These are phyloP conservation scores for Sisor rabdophorus DNA, from an alignment of 2,113 vertebrate species.

Conservation along the genomic window DNA sequence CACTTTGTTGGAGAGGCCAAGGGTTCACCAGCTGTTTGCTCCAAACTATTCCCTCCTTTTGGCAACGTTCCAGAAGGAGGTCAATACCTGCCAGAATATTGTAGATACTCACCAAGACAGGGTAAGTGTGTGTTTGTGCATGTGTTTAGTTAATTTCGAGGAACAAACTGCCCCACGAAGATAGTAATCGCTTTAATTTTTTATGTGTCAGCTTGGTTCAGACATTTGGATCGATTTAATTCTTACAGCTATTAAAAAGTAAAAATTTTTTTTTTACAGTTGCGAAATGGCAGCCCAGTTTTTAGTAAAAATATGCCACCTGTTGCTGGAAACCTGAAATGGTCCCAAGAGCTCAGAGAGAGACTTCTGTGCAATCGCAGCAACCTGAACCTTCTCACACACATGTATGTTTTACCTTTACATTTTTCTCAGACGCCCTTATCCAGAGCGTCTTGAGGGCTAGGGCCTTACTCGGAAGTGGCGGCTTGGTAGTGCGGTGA, in stretches of 20 bases:
- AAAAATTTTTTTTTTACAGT: slow-evolving; percentile 49
- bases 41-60: slow-evolving; percentile 66
- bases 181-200: background rate
- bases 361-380: slow-evolving; percentile 64
- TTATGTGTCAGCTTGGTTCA: too few species aligned
- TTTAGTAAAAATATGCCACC: slow-evolving; percentile 69
- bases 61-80: slow-evolving; percentile 69
- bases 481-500: too few species aligned
- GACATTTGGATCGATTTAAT: background rate
- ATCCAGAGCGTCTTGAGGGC: too few species aligned
- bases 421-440: too few species aligned
- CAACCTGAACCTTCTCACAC: slow-evolving; percentile 62
- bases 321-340: slow-evolving; percentile 73
- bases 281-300: slow-evolving; percentile 56
- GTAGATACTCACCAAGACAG: slow-evolving; percentile 69
- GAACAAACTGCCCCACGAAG: background rate
- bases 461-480: too few species aligned
- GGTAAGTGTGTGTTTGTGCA: slow-evolving; percentile 52
- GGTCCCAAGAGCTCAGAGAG: slow-evolving; percentile 65
- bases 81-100: slow-evolving; percentile 64
- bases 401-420: slow-evolving; percentile 52
- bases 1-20: slow-evolving; percentile 66
- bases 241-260: background rate
- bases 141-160: background rate
- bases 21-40: slow-evolving; percentile 65